These are phyloP conservation scores for Neria commutata DNA, from an alignment of 2,888 invertebrate species.

Conservation along the genomic window DNA sequence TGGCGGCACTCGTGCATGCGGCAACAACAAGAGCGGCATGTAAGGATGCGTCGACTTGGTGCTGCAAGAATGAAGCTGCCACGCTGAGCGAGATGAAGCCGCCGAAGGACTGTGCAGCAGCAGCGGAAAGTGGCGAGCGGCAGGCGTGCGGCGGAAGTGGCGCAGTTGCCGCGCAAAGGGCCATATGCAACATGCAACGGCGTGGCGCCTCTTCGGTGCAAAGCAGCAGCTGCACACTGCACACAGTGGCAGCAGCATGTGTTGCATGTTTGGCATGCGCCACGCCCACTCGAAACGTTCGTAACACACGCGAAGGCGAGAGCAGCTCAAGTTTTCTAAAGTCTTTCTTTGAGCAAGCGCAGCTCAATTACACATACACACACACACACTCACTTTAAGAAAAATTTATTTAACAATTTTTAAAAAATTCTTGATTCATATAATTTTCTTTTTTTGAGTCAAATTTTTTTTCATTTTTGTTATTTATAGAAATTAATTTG, in stretches of 20 bases:
- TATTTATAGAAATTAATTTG: neutral
- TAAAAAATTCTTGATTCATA: no score
- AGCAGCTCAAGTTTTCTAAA: neutral
- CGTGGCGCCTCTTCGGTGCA: neutral
- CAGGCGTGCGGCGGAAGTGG: neutral
- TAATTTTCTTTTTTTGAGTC: slow-evolving; percentile 2
- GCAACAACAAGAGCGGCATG: neutral
- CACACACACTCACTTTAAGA: neutral
- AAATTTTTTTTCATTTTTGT: neutral
- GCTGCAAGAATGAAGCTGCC: no score
- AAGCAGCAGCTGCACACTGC: no score
- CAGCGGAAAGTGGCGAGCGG: no score
- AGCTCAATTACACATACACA: no score
- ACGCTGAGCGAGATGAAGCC: neutral
- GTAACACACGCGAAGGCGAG: no score
- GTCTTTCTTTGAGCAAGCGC: neutral
- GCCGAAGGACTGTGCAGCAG: neutral
- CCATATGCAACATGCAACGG: neutral
- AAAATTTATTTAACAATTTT: neutral
- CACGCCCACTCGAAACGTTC: slow-evolving; percentile 4
- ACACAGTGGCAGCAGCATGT: no score
- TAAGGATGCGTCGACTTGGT: no score
- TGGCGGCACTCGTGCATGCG: neutral
- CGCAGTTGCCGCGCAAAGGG: neutral
- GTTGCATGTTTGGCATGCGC: neutral